Base-by-base conservation (phyloP, 2,797 vertebrate species). In the Eidolon dupreanum region DNA sequence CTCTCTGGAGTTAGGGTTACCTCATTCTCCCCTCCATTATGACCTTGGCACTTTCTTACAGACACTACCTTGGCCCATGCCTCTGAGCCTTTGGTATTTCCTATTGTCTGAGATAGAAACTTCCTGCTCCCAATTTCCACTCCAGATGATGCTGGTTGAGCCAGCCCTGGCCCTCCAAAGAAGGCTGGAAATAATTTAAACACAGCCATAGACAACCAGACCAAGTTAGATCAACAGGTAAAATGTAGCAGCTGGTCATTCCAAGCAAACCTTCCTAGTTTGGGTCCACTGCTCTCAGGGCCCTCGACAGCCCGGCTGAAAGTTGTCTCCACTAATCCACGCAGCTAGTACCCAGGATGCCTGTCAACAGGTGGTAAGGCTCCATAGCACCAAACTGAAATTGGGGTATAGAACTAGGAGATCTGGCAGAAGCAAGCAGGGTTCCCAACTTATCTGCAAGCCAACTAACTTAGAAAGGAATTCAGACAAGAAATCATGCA, bases 401-500 rank as follows among this genome's bases (percentile, higher is more conserved):
- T 8, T 8, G 22, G 83, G 41, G 31, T 43, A 10, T 9, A 31
- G 55, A 43, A 66, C 33, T 17, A 36, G 73, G 57, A 88, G 51
- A 92, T 28, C 77, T 43, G 19, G 19, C 70, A 73, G 19, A 61
- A 87, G 57, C 19, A 85, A 92, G 65, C 84, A 84, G 43, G 28
- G 15, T 46, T 78, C 88, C 51, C 66, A 41, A 38, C 46, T 79
- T 81, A 63, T 38, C 75, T 28, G 12, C 26, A 28, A 43, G 46
- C 68, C 71, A 71, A 70, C 53, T 90, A 74, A 74, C 49, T 65
- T 55, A 81, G 59, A 36, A 71, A 93, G 85, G n/a, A 95, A 85
- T 93, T 94, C 33, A 63, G 68, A 43, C 19, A 57, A 79, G 70
- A 92, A 95, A 89, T 74, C 31, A 41, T 90, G 84, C 96, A 94